Evolutionary conservation across 2,113 vertebrate genomes (phyloP), one percentile per base, ranked within the genome.

Genomic region (Coptodon bakossiorum): DNA sequence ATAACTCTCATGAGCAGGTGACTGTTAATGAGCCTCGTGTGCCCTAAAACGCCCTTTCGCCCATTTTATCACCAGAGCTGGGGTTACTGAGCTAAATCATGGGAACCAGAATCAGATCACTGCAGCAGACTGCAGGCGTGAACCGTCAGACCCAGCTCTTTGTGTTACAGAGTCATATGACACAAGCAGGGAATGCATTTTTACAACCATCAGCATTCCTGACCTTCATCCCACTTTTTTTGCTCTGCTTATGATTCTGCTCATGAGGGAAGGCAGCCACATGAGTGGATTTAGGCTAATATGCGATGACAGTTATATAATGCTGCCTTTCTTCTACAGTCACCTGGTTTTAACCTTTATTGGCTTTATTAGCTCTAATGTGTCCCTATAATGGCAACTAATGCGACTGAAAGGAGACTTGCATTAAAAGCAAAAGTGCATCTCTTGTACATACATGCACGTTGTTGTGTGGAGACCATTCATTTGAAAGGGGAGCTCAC

Each of bases 261-360:
- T 89, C 86, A 83, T 59, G 68, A 68, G 31, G 80, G 83, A 6
- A 11, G 1, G 14, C 45, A 82, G 57, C 76, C 93, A 90, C 88
- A 92, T 91, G 92, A 94, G 54, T 7, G 78, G 93, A 89, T 80
- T 94, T 85, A 90, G 24, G 61, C 86, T 87, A 83, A 92, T 78
- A 48, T 81, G 82, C 40, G 10, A 38, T 22, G 45, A 53, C 68
- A 19, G 16, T 43, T 92, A 84, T 36, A 71, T 86, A 89, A 93
- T 52, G 4, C 24, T 31, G 22, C 36, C 9, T 88, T 79, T 56
- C 43, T 86, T 80, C 45, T 27, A 10, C 80, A 50, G 71, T 6
- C 52, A 14, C 10, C 17, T 6, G 4, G 34, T 16, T 34, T 68
- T 4, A 71, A 56, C 73, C 16, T 52, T 78, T 34, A 78, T n/a